Base-by-base conservation (phyloP, 2,888 invertebrate species). In the Tetropium fuscum region DNA sequence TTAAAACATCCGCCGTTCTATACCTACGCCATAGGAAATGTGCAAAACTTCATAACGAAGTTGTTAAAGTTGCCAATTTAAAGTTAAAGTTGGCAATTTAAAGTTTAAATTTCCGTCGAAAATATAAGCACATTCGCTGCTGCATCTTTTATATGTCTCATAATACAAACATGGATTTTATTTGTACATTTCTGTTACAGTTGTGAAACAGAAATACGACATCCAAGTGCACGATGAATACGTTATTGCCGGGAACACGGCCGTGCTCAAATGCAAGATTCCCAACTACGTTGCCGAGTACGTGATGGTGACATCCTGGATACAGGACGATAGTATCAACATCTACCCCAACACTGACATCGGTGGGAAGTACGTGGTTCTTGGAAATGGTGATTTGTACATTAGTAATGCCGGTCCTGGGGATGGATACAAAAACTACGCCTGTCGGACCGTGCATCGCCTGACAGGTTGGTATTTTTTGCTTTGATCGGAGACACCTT, bases 171-270 rank as follows among this genome's bases (percentile, higher is more conserved):
- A 51, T 25, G 25, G 16, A 43, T 45, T 25, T 43, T 16, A 44
- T 32, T 32, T 22, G 20, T 34, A 55, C 40, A 36, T 60, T 66
- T 72, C 70, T 64, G 60, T 85, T 84, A 2, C 87, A 95, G 95
- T 92, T 75, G 87, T 94, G 64, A 91, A 90, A 79, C 90, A 91
- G 76, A 91, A 92, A 72, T 96, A 94, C 86, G 92, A 93, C 71
- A 92, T 96, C 44, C 91, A 92, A 83, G 94, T 96, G 67, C 92
- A 93, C 69, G 95, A 96, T 81, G 94, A 94, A 79, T 95, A 94
- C 84, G 95, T 95, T 76, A 93, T 94, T 83, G 87, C 91, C 56
- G 95, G 95, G 53, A 95, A 95, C 82, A 93, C 95, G 7, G 96
- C 94, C 2, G 90, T 96, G 63, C 86, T 97, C 66, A 90, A 92